A percentile compares a stretch with the other conserved stretches of the same genome.
phyloP scores from a whole-genome alignment of 2,888 invertebrate genomes.

The Zaprionus bogoriensis region DNA sequence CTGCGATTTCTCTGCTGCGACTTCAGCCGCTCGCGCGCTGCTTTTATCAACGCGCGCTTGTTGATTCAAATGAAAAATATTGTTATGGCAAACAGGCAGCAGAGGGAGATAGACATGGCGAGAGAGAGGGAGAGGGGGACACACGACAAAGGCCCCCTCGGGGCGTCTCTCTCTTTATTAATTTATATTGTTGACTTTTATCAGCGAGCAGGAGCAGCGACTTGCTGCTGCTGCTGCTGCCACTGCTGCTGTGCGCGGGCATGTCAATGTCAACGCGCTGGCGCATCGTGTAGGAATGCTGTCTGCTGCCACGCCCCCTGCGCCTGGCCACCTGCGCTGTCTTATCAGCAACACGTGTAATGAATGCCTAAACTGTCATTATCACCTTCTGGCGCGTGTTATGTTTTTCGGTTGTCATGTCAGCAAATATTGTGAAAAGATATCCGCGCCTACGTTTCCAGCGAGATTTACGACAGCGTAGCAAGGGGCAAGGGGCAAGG shows the following conservation, averaged over 20 bases:
- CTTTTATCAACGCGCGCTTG: slow-evolving; percentile 47
- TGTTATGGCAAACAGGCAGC: slow-evolving; percentile 78
- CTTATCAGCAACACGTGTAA: slow-evolving; percentile 78
- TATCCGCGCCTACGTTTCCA: slow-evolving; percentile 33
- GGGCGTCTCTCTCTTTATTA: slow-evolving; percentile 69
- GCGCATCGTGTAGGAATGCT: too few species aligned
- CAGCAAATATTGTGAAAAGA: slow-evolving; percentile 76
- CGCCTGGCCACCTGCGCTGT: slow-evolving; percentile 34
- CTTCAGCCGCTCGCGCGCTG: slow-evolving; percentile 3
- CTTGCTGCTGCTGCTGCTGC: slow-evolving; percentile 34
- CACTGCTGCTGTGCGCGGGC: slow-evolving; percentile 45
- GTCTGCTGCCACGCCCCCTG: not conserved
- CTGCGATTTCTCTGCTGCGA: slow-evolving; percentile 15
- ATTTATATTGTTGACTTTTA: slow-evolving; percentile 79
- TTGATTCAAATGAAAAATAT: slow-evolving; percentile 76
- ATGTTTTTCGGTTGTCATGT: slow-evolving; percentile 77
- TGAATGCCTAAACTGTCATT: slow-evolving; percentile 79
- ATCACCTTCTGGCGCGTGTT: slow-evolving; percentile 68
- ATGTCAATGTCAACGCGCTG: slow-evolving; percentile 59
- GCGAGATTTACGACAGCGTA: not conserved
- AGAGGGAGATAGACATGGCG: slow-evolving; percentile 8
- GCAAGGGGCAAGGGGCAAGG: too few species aligned
- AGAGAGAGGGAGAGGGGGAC: not conserved
- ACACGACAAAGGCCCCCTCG: slow-evolving; percentile 50
- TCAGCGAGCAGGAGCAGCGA: slow-evolving; percentile 50